phyloP scores from a whole-genome alignment of 2,888 invertebrate species.

The Chrysina gloriosa region DNA sequence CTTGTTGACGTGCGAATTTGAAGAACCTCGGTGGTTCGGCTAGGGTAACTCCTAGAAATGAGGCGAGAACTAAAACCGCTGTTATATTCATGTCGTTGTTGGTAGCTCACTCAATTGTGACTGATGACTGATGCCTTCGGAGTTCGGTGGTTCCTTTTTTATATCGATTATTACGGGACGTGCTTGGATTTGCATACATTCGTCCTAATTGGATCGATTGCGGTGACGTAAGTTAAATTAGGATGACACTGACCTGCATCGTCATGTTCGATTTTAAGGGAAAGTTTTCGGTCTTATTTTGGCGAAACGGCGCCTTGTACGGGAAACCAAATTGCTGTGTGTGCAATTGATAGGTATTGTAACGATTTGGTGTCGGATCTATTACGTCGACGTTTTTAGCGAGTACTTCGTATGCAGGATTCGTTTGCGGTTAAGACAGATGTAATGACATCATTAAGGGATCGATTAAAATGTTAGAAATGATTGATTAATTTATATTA shows the following conservation, averaged over 20 bases:
- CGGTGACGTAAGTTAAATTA: slow-evolving; percentile 10
- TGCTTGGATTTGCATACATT: slow-evolving; percentile 12
- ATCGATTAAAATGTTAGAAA: no score
- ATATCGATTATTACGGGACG: slow-evolving; percentile 2
- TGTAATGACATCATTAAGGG: background rate
- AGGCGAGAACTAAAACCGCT: slow-evolving; percentile 16
- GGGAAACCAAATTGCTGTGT: background rate
- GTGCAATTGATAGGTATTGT: background rate
- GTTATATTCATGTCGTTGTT: slow-evolving; percentile 27
- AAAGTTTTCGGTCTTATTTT: slow-evolving; percentile 4
- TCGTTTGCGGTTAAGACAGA: background rate
- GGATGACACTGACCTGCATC: slow-evolving; percentile 22
- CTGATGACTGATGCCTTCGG: background rate
- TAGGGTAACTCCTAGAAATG: background rate
- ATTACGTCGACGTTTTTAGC: background rate
- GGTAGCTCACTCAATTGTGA: no score
- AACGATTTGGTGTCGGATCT: background rate
- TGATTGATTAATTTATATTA: no score
- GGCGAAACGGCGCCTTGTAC: slow-evolving; percentile 13
- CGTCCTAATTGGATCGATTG: background rate
- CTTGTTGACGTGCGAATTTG: slow-evolving; percentile 1
- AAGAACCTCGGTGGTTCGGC: slow-evolving; percentile 17
- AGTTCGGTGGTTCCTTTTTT: background rate
- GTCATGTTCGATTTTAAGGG: slow-evolving; percentile 11
- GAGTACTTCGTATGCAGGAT: background rate